These are phyloP conservation scores for Drosophila setifemur DNA, from an alignment of 1,140 invertebrate genomes.

Conservation along the genomic window DNA sequence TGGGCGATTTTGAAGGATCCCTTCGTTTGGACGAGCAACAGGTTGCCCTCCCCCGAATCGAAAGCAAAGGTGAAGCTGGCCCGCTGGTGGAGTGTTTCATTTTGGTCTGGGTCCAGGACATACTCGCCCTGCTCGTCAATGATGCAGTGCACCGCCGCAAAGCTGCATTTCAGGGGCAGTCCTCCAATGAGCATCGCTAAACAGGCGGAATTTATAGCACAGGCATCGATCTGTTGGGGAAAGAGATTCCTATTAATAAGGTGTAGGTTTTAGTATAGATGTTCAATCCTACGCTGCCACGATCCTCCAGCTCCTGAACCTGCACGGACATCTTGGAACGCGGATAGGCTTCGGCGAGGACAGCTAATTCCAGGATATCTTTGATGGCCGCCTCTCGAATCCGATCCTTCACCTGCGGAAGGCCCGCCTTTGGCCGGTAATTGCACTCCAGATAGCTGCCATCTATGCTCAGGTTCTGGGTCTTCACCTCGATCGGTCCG, in stretches of 20 bases:
- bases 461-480: conserved; percentile 90
- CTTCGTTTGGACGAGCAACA: conserved; percentile 87
- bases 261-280: too few relatives aligned
- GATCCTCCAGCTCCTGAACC: conserved; percentile 93
- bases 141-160: conserved; percentile 90
- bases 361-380: conserved; percentile 89
- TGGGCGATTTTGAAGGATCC: conserved; percentile 87
- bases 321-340: conserved; percentile 90
- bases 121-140: conserved; percentile 86
- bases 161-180: conserved; percentile 89
- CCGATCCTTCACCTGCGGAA: conserved; percentile 88
- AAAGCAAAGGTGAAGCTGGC: conserved; percentile 88
- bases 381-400: conserved; percentile 89
- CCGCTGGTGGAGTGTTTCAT: conserved; percentile 67
- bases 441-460: conserved; percentile 90
- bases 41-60: conserved; percentile 86
- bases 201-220: conserved; percentile 91
- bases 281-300: conserved; percentile 91
- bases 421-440: conserved; percentile 89
- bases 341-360: conserved; percentile 89
- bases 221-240: conserved; percentile 87
- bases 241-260: too few relatives aligned
- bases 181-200: conserved; percentile 91
- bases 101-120: conserved; percentile 86
- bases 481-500: conserved; percentile 92